Conservation (phyloP, 2,888 invertebrate species). For the Pseudococcus viburni region DNA sequence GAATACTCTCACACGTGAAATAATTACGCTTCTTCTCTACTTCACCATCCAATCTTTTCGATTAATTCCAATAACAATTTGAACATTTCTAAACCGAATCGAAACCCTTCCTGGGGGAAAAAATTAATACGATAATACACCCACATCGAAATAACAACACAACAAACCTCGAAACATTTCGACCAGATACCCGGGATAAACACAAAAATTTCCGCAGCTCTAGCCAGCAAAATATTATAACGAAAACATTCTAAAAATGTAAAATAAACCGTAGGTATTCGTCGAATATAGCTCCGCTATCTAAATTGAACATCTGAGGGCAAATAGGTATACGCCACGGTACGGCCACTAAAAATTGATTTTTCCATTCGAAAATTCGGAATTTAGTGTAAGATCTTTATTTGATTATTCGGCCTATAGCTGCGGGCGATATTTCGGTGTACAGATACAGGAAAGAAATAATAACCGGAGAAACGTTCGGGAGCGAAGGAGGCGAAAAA, state of each 20-base stretch:
- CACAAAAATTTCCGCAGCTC: slow-evolving; percentile 14
- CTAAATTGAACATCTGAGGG: slow-evolving; percentile 45
- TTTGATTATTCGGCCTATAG: neutral
- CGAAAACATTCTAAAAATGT: slow-evolving; percentile 36
- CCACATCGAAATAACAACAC: neutral
- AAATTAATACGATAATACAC: slow-evolving; percentile 7
- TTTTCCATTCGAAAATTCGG: slow-evolving; percentile 9
- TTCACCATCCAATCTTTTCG: neutral
- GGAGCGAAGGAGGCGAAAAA: slow-evolving; percentile 9
- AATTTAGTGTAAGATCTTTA: slow-evolving; percentile 4
- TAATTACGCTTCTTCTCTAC: too few species aligned
- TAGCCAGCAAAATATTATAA: neutral
- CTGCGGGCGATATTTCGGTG: neutral
- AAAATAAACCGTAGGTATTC: slow-evolving; percentile 10
- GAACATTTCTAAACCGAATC: neutral
- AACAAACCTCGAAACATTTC: neutral
- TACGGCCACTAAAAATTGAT: slow-evolving; percentile 39
- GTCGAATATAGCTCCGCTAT: slow-evolving; percentile 3
- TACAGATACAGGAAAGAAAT: neutral
- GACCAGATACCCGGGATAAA: neutral
- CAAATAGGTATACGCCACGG: neutral
- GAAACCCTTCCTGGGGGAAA: neutral
- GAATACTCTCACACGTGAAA: too few species aligned
- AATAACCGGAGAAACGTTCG: slow-evolving; percentile 2
- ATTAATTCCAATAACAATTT: neutral